Conservation (phyloP, 2,888 invertebrate species). For the Drosophila silvestris region DNA sequence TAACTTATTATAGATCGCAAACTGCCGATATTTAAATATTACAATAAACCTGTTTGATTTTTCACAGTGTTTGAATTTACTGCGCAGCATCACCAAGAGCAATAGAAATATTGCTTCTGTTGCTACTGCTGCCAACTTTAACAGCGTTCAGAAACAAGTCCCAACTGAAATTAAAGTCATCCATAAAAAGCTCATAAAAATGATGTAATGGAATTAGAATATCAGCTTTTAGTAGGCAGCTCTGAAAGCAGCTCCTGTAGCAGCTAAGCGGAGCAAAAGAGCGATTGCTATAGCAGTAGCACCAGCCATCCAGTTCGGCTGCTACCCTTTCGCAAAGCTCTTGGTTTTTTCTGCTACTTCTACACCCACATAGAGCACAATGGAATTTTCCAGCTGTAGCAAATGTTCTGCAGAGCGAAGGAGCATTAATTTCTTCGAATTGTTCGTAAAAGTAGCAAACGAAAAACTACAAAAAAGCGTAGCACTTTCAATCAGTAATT, state of each 20-base stretch:
- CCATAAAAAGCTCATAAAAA: background rate
- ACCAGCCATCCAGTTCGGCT: background rate
- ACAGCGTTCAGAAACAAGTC: background rate
- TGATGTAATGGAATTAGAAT: background rate
- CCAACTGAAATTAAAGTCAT: background rate
- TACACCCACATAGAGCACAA: background rate
- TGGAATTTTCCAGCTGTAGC: background rate
- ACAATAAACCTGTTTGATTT: no score
- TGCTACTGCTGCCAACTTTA: background rate
- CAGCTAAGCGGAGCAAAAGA: background rate
- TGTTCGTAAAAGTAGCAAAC: background rate
- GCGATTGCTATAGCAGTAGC: background rate
- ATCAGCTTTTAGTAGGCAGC: background rate
- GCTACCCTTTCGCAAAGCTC: background rate
- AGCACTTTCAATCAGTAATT: background rate
- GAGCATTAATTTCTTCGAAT: background rate
- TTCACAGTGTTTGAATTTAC: no score
- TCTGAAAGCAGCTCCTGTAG: background rate
- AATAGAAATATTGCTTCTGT: background rate
- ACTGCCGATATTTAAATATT: background rate
- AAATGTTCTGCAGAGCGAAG: background rate
- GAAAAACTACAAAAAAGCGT: background rate
- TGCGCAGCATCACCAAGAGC: no score
- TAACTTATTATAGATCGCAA: background rate
- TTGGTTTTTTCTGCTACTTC: background rate